Evolutionary conservation across 2,797 vertebrate species (phyloP), one percentile per base, ranked within the genome.

Genomic region (Esox masquinongy): DNA sequence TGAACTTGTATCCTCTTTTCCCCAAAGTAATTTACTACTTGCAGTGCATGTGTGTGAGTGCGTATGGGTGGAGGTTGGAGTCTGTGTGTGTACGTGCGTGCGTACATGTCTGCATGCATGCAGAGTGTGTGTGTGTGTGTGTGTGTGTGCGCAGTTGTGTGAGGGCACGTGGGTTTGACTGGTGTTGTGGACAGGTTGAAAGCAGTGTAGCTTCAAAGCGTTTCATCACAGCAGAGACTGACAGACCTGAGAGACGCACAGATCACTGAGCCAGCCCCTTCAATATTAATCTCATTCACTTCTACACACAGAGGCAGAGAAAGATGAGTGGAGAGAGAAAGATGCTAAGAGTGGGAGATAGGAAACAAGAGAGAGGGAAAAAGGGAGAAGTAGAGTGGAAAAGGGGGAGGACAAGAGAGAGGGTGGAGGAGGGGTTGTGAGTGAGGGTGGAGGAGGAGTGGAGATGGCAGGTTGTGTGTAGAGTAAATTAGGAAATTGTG

Each of bases 401-500:
- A 4, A 64, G 8, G 15, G 61, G 22, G 22, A 61, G 56, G 19
- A 16, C 1, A 4, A 24, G 68, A 26, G 68, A 16, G 68, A 15
- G 43, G 2, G 43, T 4, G 39, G n/a, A 34, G 9, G 22, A 11
- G 22, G 19, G 39, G 6, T 49, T 5, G 9, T 49, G 12, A 70
- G 43, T 6, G 14, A 16, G 8, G 47, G 29, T 15, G 64, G 19
- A 67, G 72, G 76, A n/a, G 69, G 66, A 69, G 74, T 67, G 63
- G 72, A 75, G 68, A 5, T 2, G 14, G 68, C n/a, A 71, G 69
- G 15, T 16, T 26, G 36, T 51, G 80, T 74, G 59, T 81, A 47
- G 71, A 82, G 84, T 77, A 83, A 83, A 83, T 85, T 43, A 72
- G 72, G 77, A 80, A 74, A 78, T 85, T 1, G 71, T 70, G 67